Evolutionary conservation across 2,888 invertebrate genomes (phyloP).

Genomic region (Scaptodrosophila latifasciaeformis): DNA sequence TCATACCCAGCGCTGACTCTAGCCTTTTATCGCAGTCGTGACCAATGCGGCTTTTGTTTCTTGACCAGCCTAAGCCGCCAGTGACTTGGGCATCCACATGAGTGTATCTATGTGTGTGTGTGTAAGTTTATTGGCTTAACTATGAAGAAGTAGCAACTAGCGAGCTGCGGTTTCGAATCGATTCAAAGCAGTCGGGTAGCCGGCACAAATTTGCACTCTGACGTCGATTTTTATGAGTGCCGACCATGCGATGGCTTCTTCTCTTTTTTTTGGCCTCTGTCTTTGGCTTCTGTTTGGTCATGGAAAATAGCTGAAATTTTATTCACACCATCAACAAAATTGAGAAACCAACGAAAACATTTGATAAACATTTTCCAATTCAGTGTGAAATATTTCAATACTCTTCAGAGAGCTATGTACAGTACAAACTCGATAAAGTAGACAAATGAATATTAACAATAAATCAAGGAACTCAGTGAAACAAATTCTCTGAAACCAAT

Average conservation of each 20-base stretch:
- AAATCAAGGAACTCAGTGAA: too few species aligned
- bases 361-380: too few species aligned
- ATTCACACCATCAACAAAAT: neutral
- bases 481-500: too few species aligned
- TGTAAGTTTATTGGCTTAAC: neutral
- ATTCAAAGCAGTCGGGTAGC: constrained; percentile 19
- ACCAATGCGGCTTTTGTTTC: constrained; percentile 48
- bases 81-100: constrained; percentile 16
- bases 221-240: constrained; percentile 25
- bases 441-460: too few species aligned
- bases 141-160: neutral
- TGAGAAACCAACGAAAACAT: too few species aligned
- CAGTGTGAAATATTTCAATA: too few species aligned
- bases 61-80: constrained; percentile 8
- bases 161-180: neutral
- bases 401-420: too few species aligned
- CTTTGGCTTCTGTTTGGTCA: neutral
- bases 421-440: too few species aligned
- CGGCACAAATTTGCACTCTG: constrained; percentile 60
- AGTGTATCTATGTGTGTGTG: too few species aligned
- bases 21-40: constrained; percentile 35
- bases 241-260: neutral
- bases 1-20: too few species aligned
- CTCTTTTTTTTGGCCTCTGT: neutral
- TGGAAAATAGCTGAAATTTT: neutral